Evolutionary conservation across 2,888 invertebrate species (phyloP).

Genomic region (Conistra vaccinii): DNA sequence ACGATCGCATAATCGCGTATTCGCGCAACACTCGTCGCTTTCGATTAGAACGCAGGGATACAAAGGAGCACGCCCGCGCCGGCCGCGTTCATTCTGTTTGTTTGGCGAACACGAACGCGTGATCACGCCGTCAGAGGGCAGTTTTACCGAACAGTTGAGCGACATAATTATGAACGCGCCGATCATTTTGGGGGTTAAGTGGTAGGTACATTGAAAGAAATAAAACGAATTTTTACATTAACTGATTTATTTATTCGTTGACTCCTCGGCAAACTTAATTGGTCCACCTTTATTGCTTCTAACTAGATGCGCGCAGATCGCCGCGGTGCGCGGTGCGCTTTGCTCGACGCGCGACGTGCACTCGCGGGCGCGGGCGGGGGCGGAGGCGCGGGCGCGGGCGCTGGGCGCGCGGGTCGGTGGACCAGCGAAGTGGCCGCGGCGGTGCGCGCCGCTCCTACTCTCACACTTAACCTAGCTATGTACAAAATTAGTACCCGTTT

Average conservation of each 20-base stretch:
- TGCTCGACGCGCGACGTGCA: conserved; percentile 48
- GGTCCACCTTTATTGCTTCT: conserved; percentile 89
- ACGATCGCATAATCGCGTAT: no score
- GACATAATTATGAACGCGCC: not conserved
- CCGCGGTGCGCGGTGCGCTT: conserved; percentile 57
- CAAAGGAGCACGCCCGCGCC: no score
- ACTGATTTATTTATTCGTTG: conserved; percentile 90
- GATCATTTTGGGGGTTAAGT: not conserved
- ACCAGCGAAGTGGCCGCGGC: conserved; percentile 86
- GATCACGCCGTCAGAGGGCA: not conserved
- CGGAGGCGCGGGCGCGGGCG: conserved; percentile 37
- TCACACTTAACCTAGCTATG: conserved; percentile 87
- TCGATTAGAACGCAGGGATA: no score
- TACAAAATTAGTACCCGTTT: conserved; percentile 89
- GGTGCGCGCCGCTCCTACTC: conserved; percentile 83
- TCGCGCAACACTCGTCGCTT: no score
- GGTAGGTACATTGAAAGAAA: conserved; percentile 62
- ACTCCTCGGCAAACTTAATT: conserved; percentile 88
- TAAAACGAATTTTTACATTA: conserved; percentile 78
- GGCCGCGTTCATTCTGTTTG: no score
- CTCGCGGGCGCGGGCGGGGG: conserved; percentile 41
- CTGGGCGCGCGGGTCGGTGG: conserved; percentile 78
- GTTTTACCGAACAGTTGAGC: not conserved
- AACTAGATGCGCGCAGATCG: conserved; percentile 74
- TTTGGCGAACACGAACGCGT: no score